Percentiles rank a stretch among this genome's conserved stretches.
Evolutionary conservation across 1,140 invertebrate species (phyloP).

Genomic region (Dryas iulia): DNA sequence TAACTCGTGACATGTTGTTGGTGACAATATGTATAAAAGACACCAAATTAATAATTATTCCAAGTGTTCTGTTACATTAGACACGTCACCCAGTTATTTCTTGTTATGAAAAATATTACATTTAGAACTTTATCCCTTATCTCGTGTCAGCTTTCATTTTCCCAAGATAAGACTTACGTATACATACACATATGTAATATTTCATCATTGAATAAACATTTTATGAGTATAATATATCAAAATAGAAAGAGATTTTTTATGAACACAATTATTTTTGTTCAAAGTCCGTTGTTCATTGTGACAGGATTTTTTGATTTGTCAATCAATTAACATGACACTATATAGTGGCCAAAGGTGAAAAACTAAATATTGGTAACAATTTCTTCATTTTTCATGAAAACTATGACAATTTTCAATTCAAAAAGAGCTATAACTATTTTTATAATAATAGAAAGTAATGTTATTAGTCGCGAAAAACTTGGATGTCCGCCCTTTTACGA

Average conservation of each 20-base stretch:
- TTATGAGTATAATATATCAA: not conserved
- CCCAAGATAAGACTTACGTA: not conserved
- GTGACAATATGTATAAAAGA: not conserved
- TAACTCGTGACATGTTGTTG: too few species aligned
- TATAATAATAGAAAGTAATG: too few species aligned
- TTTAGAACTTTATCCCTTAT: not conserved
- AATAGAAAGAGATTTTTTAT: not conserved
- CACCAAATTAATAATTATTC: not conserved
- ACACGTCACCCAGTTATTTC: not conserved
- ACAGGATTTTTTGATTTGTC: not conserved
- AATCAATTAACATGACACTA: too few species aligned
- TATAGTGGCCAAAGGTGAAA: too few species aligned
- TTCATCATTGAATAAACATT: not conserved
- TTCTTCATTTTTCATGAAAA: too few species aligned
- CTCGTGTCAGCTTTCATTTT: not conserved
- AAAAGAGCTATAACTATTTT: too few species aligned
- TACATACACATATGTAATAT: not conserved
- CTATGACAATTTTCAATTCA: too few species aligned
- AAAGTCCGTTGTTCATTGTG: not conserved
- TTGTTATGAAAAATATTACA: not conserved
- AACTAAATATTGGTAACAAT: too few species aligned
- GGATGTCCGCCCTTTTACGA: too few species aligned
- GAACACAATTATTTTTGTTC: not conserved
- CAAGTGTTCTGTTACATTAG: too few species aligned
- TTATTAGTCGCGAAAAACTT: too few species aligned